phyloP scores from a whole-genome alignment of 2,113 vertebrate genomes.

The Dolichotis patagonum region DNA sequence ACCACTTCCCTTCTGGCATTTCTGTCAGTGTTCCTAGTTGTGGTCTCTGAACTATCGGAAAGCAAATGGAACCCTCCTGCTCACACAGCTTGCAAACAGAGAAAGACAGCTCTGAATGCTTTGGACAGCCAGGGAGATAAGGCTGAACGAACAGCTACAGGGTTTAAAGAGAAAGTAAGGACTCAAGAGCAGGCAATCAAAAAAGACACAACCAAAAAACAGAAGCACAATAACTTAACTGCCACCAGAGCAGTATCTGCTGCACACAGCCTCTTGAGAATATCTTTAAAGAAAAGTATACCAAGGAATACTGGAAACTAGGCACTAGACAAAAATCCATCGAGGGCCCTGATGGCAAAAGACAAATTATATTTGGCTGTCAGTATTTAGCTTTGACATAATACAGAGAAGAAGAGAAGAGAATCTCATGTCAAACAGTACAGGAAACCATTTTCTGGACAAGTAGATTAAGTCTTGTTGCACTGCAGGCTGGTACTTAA shows the following conservation, averaged over 20 bases:
- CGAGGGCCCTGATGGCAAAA: neutral
- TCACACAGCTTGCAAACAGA: neutral
- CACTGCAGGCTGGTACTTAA: neutral
- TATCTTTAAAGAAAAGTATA: neutral
- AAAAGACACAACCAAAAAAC: neutral
- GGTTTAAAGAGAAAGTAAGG: neutral
- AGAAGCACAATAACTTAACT: neutral
- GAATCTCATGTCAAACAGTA: neutral
- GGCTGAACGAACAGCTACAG: neutral
- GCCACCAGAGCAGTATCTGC: neutral
- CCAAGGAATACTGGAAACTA: neutral
- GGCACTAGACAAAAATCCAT: neutral
- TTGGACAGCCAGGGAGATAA: neutral
- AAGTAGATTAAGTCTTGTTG: neutral
- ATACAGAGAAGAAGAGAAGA: neutral
- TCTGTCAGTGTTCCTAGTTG: neutral
- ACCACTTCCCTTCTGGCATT: neutral
- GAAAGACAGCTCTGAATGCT: neutral
- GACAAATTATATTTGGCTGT: neutral
- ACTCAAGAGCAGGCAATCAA: neutral
- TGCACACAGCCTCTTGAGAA: neutral
- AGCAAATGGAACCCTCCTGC: constrained; percentile 32
- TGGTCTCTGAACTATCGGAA: neutral
- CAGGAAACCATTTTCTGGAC: constrained; percentile 21
- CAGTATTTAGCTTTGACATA: neutral